phyloP scores from a whole-genome alignment of 2,888 invertebrate species.

The Glaucopsyche alexis region DNA sequence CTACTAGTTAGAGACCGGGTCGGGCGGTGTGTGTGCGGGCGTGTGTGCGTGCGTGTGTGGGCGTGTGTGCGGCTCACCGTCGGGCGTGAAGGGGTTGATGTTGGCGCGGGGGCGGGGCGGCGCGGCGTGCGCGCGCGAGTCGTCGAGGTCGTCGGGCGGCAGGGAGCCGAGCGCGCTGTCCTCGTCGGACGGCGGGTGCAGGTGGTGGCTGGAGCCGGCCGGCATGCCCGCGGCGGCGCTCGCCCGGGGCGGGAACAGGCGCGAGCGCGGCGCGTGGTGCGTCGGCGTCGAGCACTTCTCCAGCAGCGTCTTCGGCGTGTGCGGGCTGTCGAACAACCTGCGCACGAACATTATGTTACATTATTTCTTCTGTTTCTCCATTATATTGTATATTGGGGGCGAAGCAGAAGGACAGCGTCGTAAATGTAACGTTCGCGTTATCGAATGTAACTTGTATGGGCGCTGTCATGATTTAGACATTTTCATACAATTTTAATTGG shows the following conservation, averaged over 20 bases:
- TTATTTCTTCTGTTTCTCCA: not conserved
- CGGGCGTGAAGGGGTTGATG: conserved; percentile 92
- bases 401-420: too few relatives aligned
- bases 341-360: conserved; percentile 38
- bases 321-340: conserved; percentile 90
- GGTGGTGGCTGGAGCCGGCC: conserved; percentile 67
- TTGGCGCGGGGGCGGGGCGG: conserved; percentile 82
- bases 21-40: not conserved
- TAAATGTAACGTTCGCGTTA: too few relatives aligned
- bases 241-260: conserved; percentile 71
- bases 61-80: conserved; percentile 72
- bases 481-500: too few relatives aligned
- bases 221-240: conserved; percentile 60
- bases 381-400: too few relatives aligned
- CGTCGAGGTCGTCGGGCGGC: conserved; percentile 67
- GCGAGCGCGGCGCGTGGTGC: conserved; percentile 73
- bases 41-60: not conserved
- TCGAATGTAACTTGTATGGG: too few relatives aligned
- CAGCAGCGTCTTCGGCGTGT: conserved; percentile 90
- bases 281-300: conserved; percentile 84
- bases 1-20: not conserved
- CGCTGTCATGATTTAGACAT: too few relatives aligned
- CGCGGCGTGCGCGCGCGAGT: conserved; percentile 47
- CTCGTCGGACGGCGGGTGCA: conserved; percentile 64
- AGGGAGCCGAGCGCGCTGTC: conserved; percentile 69